Evolutionary conservation across 2,113 vertebrate genomes (phyloP), one percentile per base, ranked within the genome.

Genomic region (Haplochromis burtoni): DNA sequence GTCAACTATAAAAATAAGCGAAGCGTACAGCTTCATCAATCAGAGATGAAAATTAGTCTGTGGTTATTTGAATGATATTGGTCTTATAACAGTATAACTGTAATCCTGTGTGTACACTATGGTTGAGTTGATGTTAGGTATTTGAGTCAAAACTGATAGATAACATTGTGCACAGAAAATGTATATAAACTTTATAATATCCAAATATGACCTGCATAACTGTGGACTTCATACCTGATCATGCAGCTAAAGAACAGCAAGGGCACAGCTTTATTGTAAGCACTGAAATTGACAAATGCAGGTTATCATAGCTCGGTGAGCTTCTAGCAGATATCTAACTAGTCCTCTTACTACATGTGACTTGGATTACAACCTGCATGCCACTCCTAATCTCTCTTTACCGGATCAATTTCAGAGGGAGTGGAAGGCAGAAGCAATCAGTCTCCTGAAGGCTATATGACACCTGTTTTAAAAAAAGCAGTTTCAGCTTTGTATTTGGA

Each of bases 361-460:
- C 89, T 92, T 92, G 86, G 94, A 94, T 96, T 96, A 95, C 92
- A 92, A 89, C 79, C 29, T 89, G 81, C 92, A 92, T 83, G 91
- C 83, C 86, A 61, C 88, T 91, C 89, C 90, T 95, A 95, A 95
- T 94, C 94, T 91, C 84, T 89, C 87, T 91, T 84, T 57, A 33
- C 71, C 14, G 80, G 94, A 95, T 95, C 94, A 93, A 76, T 92
- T 96, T 95, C 93, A 90, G 83, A 80, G 89, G 88, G 89, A 92
- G 84, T 85, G 80, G 51, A 91, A 80, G 84, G 33, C 53, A 76
- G 78, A 89, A 82, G 90, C 40, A 91, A 91, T 83, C 53, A 91
- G 63, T 88, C 71, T 86, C 82, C 81, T 81, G 31, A 78, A 78
- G 83, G 92, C 45, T 66, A 91, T 31, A 81, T 29, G 86, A 93